A percentile compares a stretch with the other conserved stretches of the same genome.
These are phyloP conservation scores for Stomatorhinus walkeri DNA, from an alignment of 2,797 vertebrate species.

Conservation along the genomic window DNA sequence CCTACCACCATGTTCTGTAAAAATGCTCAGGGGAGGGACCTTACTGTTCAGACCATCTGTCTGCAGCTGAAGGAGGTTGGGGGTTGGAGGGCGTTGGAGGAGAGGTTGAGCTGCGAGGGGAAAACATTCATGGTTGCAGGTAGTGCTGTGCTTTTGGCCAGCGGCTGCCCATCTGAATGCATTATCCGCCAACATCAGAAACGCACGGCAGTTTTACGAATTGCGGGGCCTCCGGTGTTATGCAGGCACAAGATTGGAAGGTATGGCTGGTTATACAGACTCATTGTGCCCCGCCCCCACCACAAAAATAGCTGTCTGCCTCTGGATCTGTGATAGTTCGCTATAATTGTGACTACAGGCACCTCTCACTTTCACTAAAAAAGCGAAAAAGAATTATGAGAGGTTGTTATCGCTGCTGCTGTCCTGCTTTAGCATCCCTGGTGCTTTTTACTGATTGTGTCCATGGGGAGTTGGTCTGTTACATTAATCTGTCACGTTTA, in stretches of 20 bases:
- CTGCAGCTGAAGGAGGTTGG: not conserved
- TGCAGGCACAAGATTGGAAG: not conserved
- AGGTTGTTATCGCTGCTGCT: not conserved
- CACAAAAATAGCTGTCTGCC: not conserved
- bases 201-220: not conserved
- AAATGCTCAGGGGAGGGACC: not conserved
- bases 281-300: not conserved
- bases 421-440: not conserved
- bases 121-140: not conserved
- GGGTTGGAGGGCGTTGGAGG: not conserved
- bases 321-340: not conserved
- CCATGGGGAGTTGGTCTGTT: not conserved
- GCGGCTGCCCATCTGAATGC: not conserved
- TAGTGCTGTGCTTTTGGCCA: not conserved
- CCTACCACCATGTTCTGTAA: not conserved
- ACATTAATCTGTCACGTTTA: slow-evolving; percentile 5
- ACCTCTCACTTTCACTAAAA: not conserved
- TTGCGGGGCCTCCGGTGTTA: not conserved
- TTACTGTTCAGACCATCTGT: slow-evolving; percentile 13
- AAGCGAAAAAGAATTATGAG: not conserved
- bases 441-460: slow-evolving; percentile 3
- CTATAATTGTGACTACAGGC: not conserved
- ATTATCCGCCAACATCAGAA: not conserved
- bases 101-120: not conserved
- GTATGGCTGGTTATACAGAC: not conserved